These are phyloP conservation scores for Microplitis manilae DNA, from an alignment of 2,888 invertebrate species.

Conservation along the genomic window DNA sequence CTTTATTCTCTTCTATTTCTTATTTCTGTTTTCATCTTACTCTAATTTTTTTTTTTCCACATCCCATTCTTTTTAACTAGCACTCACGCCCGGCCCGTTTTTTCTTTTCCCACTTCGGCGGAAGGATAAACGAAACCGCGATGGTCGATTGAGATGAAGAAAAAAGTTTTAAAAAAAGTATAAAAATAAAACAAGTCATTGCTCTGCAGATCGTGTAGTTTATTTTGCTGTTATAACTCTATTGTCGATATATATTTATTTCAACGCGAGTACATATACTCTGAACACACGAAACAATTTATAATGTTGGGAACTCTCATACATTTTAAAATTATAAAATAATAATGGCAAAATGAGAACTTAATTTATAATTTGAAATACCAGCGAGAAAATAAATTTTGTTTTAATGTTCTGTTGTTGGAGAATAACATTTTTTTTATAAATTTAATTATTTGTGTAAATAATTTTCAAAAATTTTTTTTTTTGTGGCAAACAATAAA, in stretches of 20 bases:
- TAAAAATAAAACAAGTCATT: not conserved
- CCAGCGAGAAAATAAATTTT: not conserved
- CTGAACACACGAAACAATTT: not conserved
- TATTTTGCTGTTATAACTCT: not conserved
- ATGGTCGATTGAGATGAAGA: not conserved
- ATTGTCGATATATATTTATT: not conserved
- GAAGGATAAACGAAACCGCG: conserved; percentile 24
- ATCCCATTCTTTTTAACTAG: conserved; percentile 2
- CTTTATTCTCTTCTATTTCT: not conserved
- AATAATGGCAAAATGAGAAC: not conserved
- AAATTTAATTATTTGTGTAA: not conserved
- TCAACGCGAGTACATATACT: not conserved
- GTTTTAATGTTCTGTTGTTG: not conserved
- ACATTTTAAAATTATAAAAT: not conserved
- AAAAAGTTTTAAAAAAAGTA: not conserved
- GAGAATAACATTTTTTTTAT: not conserved
- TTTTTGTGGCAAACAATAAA: too few relatives aligned
- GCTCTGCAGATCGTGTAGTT: not conserved
- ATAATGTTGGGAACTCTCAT: not conserved
- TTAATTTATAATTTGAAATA: not conserved
- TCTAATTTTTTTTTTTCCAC: conserved; percentile 13
- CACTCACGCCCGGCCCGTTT: not conserved
- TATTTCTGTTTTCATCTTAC: not conserved
- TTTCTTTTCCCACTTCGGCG: conserved; percentile 23
- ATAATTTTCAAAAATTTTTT: too few relatives aligned